Evolutionary conservation across 2,113 vertebrate genomes (phyloP).

Genomic region (Elephantulus edwardii): DNA sequence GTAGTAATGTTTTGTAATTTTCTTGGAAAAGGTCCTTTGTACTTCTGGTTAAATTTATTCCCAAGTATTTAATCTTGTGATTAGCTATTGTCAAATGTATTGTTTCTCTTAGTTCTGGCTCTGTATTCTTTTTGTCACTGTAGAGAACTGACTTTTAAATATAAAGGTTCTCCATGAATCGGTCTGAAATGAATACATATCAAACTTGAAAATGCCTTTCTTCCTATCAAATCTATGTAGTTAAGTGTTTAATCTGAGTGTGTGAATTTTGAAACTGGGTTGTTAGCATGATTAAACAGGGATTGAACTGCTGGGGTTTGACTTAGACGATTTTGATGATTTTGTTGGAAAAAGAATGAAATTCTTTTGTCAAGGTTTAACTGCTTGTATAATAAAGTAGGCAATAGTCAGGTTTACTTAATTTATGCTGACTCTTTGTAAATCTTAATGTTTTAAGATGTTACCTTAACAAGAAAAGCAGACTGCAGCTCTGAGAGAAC

Average conservation of each 20-base stretch:
- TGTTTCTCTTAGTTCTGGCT: no score
- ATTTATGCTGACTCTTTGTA: background rate
- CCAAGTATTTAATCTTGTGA: no score
- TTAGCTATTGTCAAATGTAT: no score
- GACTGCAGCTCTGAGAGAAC: background rate
- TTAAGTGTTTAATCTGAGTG: background rate
- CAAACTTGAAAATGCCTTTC: no score
- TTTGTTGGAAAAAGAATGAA: background rate
- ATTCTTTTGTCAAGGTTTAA: background rate
- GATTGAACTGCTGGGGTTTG: background rate
- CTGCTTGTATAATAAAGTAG: background rate
- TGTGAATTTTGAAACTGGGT: background rate
- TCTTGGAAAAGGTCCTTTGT: no score
- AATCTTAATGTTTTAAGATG: background rate
- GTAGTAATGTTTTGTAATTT: no score
- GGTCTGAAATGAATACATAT: no score
- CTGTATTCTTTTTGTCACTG: no score
- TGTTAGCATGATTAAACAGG: background rate
- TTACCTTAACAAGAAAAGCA: background rate
- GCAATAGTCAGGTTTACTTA: background rate
- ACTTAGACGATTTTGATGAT: background rate
- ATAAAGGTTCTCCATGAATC: no score
- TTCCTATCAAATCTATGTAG: no score
- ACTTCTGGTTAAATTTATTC: no score
- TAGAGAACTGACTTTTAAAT: no score